Percentiles rank a stretch among this genome's conserved stretches.
Conservation (phyloP, 37 sponge, comb jelly and placozoan genomes). For the Oopsacas minuta region DNA sequence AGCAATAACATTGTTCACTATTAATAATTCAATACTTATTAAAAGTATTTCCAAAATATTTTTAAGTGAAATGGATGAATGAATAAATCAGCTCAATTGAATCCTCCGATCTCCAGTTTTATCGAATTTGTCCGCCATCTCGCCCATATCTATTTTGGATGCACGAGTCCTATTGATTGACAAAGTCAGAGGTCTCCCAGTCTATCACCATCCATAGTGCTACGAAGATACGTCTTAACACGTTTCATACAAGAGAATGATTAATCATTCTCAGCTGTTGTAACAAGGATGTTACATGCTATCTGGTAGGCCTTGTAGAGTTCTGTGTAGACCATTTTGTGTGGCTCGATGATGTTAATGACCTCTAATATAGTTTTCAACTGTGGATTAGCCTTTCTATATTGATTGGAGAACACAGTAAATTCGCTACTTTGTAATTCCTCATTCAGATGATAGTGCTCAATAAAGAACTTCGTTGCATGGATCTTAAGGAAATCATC, state of each 20-base stretch:
- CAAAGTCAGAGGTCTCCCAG: conserved; percentile 16
- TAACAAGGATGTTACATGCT: background rate
- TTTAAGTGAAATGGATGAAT: background rate
- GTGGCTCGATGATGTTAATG: background rate
- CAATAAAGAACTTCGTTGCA: background rate
- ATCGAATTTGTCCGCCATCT: background rate
- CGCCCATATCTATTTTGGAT: background rate
- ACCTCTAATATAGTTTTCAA: background rate
- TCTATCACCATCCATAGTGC: background rate
- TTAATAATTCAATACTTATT: background rate
- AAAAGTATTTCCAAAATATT: background rate
- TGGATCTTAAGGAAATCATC: background rate
- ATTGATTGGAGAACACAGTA: background rate
- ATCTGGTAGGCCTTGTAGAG: background rate
- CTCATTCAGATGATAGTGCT: background rate
- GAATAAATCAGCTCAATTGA: background rate
- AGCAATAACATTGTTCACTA: background rate
- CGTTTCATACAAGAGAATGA: conserved; percentile 13
- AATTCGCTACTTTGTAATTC: background rate
- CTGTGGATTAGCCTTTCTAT: background rate
- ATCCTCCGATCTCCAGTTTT: background rate
- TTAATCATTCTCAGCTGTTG: background rate
- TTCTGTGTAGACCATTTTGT: background rate
- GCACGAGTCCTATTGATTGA: background rate
- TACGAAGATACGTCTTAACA: background rate